Evolutionary conservation across 2,888 invertebrate species (phyloP), one percentile per base, ranked within the genome.

Genomic region (Andrena camellia): DNA sequence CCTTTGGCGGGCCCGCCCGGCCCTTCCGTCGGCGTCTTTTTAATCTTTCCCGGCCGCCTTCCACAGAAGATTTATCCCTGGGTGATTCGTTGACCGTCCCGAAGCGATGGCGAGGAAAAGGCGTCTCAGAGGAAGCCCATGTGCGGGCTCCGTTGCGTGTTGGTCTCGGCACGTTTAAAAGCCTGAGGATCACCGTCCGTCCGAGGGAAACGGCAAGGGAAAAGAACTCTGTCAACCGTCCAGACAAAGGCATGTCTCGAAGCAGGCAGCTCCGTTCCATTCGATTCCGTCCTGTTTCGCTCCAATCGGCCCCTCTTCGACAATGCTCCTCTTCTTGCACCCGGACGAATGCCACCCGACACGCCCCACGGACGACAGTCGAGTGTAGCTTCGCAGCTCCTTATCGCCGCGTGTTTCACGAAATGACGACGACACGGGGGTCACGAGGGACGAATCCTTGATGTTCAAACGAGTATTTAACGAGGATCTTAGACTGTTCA

Each of bases 241-340:
- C 71, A 75, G 77, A 86, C 82, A 86, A 84, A 88, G 82, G 79
- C 62, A 33, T 50, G 70, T 33, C 75, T 70, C 81, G 68, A 79
- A 85, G 73, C 76, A 83, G 89, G 86, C 81, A 82, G 75, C 76
- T 81, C 78, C 73, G 64, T 78, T 79, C 81, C 70, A 81, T 78
- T 86, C 75, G 70, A 82, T 81, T 76, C 63, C 20, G 29, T 64
- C 20, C 52, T n/a, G 31, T 57, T 71, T 33, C 52, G 57, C 54
- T 77, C 78, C 69, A 57, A 67, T 70, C 60, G 59, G 23, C 42
- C 13, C 63, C 26, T 26, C 50, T n/a, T 35, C 72, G 54, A 68
- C 48, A 4, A 20, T 52, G 23, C 29, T 48, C 2, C n/a, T 5
- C 31, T 31, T 50, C 29, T n/a, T 0, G 50, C n/a, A 20, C 26